Base-by-base conservation (phyloP, 2,797 vertebrate species). In the Sebastolobus alascanus region DNA sequence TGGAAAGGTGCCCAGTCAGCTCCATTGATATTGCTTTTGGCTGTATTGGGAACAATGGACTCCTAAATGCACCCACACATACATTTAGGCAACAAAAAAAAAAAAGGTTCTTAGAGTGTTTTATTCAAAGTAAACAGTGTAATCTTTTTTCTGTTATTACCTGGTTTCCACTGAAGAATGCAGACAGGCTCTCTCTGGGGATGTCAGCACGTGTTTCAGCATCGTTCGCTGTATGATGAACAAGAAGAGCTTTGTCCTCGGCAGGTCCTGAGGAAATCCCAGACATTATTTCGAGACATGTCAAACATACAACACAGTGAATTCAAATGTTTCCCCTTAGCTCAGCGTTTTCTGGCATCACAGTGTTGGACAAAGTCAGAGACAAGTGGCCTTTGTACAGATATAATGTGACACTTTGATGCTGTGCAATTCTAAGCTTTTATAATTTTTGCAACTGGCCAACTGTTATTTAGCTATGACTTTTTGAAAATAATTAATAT, bases 1-100 rank as follows among this genome's bases (percentile, higher is more conserved):
- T 92, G 93, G 88, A 89, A 87, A 92, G 65, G 29, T 84, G 89
- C 87, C 92, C 86, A 50, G 87, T 80, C 79, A 80, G 82, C 74
- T 80, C 74, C 77, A 88, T 84, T 84, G 76, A 87, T 82, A 87
- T 75, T 68, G 67, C 80, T 69, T 90, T 77, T 52, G 58, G 54
- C 68, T 80, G 29, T 46, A 74, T 79, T 70, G 59, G 68, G 56
- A 91, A 86, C 78, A 90, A 82, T 86, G 64, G 58, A 27, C 83
- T 71, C 31, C 80, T 71, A 46, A 85, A 84, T 38, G 54, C 60
- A 37, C 20, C 61, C 31, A 74, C 4, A 43, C 16, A 58, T 61
- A 61, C 5, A 25, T 75, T 71, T n/a, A 72, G 2, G 9, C 8
- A 38, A 60, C 25, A 6, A 40, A 40, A 40, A 37, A 37, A 40